Evolutionary conservation across 2,888 invertebrate species (phyloP).

Genomic region (Ectemnius cavifrons): DNA sequence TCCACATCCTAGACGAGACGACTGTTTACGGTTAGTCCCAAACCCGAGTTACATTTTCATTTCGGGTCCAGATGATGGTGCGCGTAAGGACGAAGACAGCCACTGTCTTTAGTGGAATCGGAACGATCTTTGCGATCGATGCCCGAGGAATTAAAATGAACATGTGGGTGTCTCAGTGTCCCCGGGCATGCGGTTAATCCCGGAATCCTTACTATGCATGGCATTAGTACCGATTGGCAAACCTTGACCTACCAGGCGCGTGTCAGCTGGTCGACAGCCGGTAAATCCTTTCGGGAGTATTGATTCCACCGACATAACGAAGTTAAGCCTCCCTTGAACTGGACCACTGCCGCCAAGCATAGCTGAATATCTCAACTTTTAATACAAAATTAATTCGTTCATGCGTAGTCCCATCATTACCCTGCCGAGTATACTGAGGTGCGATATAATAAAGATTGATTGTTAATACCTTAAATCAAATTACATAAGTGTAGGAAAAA

Average conservation of each 20-base stretch:
- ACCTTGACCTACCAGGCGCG: slow-evolving; percentile 67
- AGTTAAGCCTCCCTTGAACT: slow-evolving; percentile 24
- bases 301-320: slow-evolving; percentile 45
- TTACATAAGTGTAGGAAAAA: slow-evolving; percentile 4
- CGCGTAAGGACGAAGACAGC: no score
- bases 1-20: slow-evolving; percentile 84
- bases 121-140: no score
- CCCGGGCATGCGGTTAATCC: slow-evolving; percentile 36
- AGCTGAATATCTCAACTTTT: neutral
- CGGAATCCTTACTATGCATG: slow-evolving; percentile 65
- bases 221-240: slow-evolving; percentile 56
- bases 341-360: slow-evolving; percentile 10
- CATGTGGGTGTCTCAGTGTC: neutral
- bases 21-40: slow-evolving; percentile 81
- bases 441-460: neutral
- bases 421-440: no score
- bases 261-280: slow-evolving; percentile 45
- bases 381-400: neutral
- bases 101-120: no score
- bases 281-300: slow-evolving; percentile 49
- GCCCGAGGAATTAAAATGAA: no score
- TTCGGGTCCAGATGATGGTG: neutral
- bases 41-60: neutral
- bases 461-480: neutral
- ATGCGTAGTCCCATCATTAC: no score